Percentiles rank a stretch among this genome's conserved stretches.
Conservation (phyloP, 2,888 invertebrate species). For the Arge pagana region DNA sequence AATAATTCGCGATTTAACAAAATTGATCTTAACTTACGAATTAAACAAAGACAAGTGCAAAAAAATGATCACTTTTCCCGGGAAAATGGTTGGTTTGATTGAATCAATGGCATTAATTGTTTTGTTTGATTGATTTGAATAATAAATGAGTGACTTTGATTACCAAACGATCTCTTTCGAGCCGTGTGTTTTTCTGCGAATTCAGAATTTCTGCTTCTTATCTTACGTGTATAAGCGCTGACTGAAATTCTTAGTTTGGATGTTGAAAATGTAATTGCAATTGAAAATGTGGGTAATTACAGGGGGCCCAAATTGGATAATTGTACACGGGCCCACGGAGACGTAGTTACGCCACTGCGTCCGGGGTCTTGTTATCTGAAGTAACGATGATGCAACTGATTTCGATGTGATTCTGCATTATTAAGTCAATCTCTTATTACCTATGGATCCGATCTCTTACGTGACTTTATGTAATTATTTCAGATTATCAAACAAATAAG, state of each 20-base stretch:
- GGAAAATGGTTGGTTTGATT: background rate
- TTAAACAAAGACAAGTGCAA: too few species aligned
- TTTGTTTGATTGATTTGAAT: conserved; percentile 1
- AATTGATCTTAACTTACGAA: too few species aligned
- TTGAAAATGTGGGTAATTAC: conserved; percentile 6
- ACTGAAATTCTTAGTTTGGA: conserved; percentile 8
- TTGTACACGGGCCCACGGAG: conserved; percentile 5
- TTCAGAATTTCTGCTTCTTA: conserved; percentile 8
- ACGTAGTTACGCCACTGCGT: background rate
- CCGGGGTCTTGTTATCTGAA: too few species aligned
- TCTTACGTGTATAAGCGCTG: background rate
- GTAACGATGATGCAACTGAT: too few species aligned
- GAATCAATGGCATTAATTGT: conserved; percentile 7
- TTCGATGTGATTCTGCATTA: too few species aligned
- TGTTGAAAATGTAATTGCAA: conserved; percentile 7
- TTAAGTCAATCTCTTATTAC: too few species aligned
- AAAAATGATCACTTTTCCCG: too few species aligned
- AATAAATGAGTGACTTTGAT: conserved; percentile 7
- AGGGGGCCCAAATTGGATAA: conserved; percentile 6
- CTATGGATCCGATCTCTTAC: too few species aligned
- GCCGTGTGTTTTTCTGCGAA: conserved; percentile 1
- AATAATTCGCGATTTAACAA: too few species aligned
- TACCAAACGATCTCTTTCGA: conserved; percentile 3
- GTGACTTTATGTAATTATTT: too few species aligned
- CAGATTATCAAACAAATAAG: too few species aligned